Percentiles rank a stretch among this genome's conserved stretches.
These are phyloP conservation scores for Pomacea canaliculata DNA, from an alignment of 2,888 invertebrate species.

Conservation along the genomic window DNA sequence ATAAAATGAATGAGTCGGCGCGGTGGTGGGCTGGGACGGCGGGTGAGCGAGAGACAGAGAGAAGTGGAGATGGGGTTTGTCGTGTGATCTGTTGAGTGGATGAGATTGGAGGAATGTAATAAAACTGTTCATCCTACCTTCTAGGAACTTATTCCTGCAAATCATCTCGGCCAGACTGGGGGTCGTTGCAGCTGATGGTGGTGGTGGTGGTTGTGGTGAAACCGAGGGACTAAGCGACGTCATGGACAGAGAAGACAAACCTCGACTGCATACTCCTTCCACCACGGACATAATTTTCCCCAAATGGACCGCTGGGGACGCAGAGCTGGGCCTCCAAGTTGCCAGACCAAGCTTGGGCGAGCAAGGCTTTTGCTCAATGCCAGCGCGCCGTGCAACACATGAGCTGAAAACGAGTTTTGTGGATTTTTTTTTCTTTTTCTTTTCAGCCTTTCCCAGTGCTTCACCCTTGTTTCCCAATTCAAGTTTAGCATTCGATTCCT, in stretches of 20 bases:
- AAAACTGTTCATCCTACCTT: conserved; percentile 51
- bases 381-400: background rate
- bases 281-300: conserved; percentile 1
- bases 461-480: conserved; percentile 1
- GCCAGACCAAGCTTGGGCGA: background rate
- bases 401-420: background rate
- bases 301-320: conserved; percentile 20
- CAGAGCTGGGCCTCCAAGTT: background rate
- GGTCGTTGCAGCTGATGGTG: conserved; percentile 29
- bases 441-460: background rate
- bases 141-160: conserved; percentile 62
- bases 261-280: conserved; percentile 19
- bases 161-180: conserved; percentile 60
- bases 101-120: conserved; percentile 15
- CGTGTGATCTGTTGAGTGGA: conserved; percentile 6
- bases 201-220: conserved; percentile 16
- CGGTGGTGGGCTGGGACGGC: background rate
- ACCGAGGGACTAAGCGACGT: conserved; percentile 15
- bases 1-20: conserved; percentile 4
- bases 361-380: background rate
- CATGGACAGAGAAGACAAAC: conserved; percentile 17
- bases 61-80: background rate
- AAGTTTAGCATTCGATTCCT: background rate
- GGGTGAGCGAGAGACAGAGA: background rate
- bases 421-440: too few species aligned